These are phyloP conservation scores for Mesitornis unicolor DNA, from an alignment of 2,113 vertebrate genomes.

Conservation along the genomic window DNA sequence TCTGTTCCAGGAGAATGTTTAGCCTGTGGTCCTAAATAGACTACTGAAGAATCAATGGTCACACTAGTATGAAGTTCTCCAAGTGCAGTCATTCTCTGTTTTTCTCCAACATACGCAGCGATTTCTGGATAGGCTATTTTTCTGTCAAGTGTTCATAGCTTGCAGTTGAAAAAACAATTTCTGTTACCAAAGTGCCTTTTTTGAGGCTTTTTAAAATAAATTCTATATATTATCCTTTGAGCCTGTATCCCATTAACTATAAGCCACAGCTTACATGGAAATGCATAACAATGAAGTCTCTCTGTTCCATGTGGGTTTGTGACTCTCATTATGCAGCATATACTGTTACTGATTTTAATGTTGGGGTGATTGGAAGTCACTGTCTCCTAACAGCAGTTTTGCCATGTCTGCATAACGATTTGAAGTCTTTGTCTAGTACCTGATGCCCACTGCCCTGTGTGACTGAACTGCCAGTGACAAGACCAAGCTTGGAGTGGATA, in stretches of 20 bases:
- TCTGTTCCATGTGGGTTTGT: neutral
- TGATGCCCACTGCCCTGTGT: neutral
- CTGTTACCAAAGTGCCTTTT: neutral
- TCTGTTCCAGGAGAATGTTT: slow-evolving; percentile 21
- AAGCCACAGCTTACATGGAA: slow-evolving; percentile 30
- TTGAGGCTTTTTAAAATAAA: neutral
- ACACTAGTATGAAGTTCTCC: slow-evolving; percentile 4
- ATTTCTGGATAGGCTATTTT: slow-evolving; percentile 8
- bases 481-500: neutral
- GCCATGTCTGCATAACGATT: neutral
- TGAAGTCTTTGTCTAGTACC: neutral
- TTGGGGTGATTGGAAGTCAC: neutral
- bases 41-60: slow-evolving; percentile 18
- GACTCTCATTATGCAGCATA: neutral
- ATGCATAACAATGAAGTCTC: neutral
- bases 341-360: neutral
- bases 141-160: neutral
- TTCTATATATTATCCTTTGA: neutral
- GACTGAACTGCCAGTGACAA: neutral
- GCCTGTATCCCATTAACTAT: neutral
- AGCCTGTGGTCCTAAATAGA: neutral
- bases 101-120: neutral
- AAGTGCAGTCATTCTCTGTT: neutral
- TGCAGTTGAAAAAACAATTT: neutral
- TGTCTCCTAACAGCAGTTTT: neutral